These are phyloP conservation scores for Epinephelus awoara DNA, from an alignment of 2,797 vertebrate species.

Conservation along the genomic window DNA sequence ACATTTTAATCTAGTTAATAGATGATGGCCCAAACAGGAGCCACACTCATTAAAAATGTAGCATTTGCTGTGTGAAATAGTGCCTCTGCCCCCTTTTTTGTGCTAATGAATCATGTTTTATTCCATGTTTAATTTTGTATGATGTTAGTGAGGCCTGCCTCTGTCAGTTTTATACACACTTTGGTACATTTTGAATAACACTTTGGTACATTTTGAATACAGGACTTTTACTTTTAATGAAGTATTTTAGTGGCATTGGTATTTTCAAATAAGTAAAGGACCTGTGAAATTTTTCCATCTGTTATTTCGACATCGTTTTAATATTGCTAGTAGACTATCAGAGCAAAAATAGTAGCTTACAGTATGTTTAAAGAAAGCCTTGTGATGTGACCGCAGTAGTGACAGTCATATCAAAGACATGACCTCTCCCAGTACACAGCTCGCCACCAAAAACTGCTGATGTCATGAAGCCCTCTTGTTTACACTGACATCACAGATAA, in stretches of 20 bases:
- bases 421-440: not conserved
- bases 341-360: too few relatives aligned
- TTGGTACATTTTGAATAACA: not conserved
- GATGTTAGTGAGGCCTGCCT: not conserved
- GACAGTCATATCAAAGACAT: not conserved
- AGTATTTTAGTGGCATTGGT: not conserved
- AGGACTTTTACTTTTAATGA: not conserved
- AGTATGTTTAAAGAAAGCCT: too few relatives aligned
- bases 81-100: not conserved
- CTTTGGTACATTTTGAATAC: not conserved
- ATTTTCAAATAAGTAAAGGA: not conserved
- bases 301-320: not conserved
- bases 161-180: not conserved
- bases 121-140: not conserved
- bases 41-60: not conserved
- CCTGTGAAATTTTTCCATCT: not conserved
- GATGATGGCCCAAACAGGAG: not conserved
- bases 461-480: conserved; percentile 17
- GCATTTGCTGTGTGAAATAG: too few relatives aligned
- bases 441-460: not conserved
- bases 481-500: conserved; percentile 4
- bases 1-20: not conserved
- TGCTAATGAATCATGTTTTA: not conserved
- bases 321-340: not conserved
- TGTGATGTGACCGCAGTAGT: too few relatives aligned